Base-by-base conservation (phyloP, 2,797 vertebrate species). In the Ctenopoma multispine region DNA sequence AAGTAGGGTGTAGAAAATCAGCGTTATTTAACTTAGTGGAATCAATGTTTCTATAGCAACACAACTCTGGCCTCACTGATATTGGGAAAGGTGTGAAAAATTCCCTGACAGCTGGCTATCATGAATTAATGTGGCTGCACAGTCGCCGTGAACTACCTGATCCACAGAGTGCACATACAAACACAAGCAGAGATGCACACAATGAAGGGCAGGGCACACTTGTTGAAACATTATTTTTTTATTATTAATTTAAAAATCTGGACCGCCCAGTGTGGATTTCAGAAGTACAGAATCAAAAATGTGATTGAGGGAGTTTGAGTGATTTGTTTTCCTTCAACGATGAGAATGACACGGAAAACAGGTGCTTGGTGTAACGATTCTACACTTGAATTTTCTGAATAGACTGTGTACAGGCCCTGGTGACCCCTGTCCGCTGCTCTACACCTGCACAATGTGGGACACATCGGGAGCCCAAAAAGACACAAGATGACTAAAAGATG, bases 41-140 rank as follows among this genome's bases (percentile, higher is more conserved):
- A 82, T 88, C 78, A 29, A 79, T 74, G 87, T 90, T 83, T 86
- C 90, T 81, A 89, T 87, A 72, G 90, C 81, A 85, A 92, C 89
- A 56, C 63, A 66, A 81, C 66, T 72, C 58, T 54, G 66, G 75
- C 70, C 74, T 63, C 4, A 5, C 63, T 66, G 77, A 83, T 79
- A 77, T 78, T 80, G 77, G 80, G 72, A 85, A 90, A 88, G 76
- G 85, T 89, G 83, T 82, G 84, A 87, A 81, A 83, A 67, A 80
- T 78, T 86, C 69, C 81, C 72, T 69, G 81, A 89, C 90, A 87
- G 83, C 85, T 89, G 85, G 82, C 62, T 48, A 47, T 76, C 76
- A 66, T 77, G 75, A 86, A 83, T 83, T 77, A 82, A 88, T 77
- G 75, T 78, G 43, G 11, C 75, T n/a, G 17, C 41, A 0, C 66